Evolutionary conservation across 2,888 invertebrate species (phyloP), one percentile per base, ranked within the genome.

Genomic region (Auanema sp.): DNA sequence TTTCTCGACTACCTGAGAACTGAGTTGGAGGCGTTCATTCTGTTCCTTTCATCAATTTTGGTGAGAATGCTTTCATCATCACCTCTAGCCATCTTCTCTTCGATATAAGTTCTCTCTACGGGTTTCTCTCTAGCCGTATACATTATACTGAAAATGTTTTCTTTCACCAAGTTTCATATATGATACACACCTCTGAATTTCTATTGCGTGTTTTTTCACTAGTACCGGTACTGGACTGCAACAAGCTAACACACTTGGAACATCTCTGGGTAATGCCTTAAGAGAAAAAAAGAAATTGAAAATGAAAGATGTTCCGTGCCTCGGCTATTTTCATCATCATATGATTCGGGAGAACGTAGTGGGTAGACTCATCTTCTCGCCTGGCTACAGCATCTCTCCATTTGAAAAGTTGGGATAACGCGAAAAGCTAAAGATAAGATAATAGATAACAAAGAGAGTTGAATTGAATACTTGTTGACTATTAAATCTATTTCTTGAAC

Each of bases 261-360:
- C 58, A 47, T 83, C 83, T n/a, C 77, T 70, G 5, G 83, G 81
- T 33, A 81, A 60, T 12, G 71, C 64, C 65, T 69, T 42, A 57
- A 64, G 21, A 11, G 12, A 3, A 18, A n/a, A 8, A 14, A n/a
- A 43, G 14, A 12, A n/a, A 43, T 43, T 11, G 11, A 43, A 12
- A 43, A 43, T n/a, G 43, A 47, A 47, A 18, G 21, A 47, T n/a
- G 43, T 11, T 11, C 43, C 43, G 14, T 56, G 88, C 87, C 85
- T 95, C 93, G 0, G 92, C 89, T 65, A 97, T 91, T 83, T 92
- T 90, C 59, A 96, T 83, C 85, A 98, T 84, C 94, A 95, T 94
- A 85, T 96, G 94, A 85, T 94, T 94, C 0, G 97, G 96, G 64
- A 98, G 86, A 53, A 98, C 91, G 85, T 92, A 97, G 42, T 91